Evolutionary conservation across 2,113 vertebrate genomes (phyloP).

Genomic region (Lamprotornis superbus): DNA sequence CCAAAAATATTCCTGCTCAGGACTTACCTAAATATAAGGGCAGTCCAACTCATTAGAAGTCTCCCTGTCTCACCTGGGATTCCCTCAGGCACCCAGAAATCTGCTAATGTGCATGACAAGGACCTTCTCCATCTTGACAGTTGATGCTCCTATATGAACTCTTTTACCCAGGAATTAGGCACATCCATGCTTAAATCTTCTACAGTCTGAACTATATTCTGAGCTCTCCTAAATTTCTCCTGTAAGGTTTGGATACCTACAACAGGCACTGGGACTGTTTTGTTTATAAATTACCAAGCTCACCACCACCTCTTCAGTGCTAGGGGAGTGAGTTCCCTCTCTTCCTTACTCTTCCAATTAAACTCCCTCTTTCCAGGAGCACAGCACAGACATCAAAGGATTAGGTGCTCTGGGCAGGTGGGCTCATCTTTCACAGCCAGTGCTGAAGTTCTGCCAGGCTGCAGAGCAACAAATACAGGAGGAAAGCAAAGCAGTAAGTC

Average conservation of each 20-base stretch:
- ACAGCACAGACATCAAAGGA: neutral
- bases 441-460: neutral
- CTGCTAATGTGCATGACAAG: neutral
- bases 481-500: neutral
- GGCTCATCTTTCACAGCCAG: neutral
- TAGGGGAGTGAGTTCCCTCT: neutral
- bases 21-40: neutral
- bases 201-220: neutral
- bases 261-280: neutral
- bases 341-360: rapidly evolving
- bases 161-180: neutral
- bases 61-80: neutral
- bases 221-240: neutral
- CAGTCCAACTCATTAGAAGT: neutral
- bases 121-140: neutral
- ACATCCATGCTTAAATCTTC: neutral
- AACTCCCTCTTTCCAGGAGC: neutral
- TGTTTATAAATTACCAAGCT: neutral
- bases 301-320: neutral
- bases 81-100: neutral
- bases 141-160: neutral
- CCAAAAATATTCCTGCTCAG: neutral
- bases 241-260: neutral
- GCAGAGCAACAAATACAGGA: neutral
- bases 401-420: neutral